phyloP scores from a whole-genome alignment of 1,140 invertebrate species.

The Drosophila novamexicana region DNA sequence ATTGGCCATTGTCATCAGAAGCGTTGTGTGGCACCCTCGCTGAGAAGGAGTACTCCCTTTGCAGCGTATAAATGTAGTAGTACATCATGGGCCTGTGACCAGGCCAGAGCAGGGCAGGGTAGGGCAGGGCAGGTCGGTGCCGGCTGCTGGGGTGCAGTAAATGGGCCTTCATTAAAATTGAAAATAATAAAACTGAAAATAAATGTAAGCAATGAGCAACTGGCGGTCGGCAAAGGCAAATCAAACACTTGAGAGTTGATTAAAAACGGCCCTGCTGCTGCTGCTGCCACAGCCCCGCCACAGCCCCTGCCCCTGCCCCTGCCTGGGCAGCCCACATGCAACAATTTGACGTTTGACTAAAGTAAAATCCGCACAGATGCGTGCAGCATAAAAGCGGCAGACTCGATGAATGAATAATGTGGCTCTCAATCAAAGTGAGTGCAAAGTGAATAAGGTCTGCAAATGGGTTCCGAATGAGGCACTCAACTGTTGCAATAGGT shows the following conservation, averaged over 20 bases:
- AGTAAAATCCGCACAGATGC: constrained; percentile 70
- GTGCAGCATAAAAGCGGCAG: constrained; percentile 41
- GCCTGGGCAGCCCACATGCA: constrained; percentile 62
- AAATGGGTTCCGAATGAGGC: constrained; percentile 29
- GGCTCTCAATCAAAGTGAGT: constrained; percentile 40
- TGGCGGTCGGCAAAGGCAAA: constrained; percentile 65
- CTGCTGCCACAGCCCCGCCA: not conserved
- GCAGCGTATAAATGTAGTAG: constrained; percentile 26
- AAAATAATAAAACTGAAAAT: constrained; percentile 79
- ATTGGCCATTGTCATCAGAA: constrained; percentile 3
- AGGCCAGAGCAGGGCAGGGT: not conserved
- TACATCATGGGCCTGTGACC: constrained; percentile 56
- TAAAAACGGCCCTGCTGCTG: constrained; percentile 54
- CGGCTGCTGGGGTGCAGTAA: constrained; percentile 58
- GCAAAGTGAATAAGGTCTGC: constrained; percentile 16
- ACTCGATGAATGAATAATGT: constrained; percentile 21
- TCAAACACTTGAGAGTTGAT: constrained; percentile 79
- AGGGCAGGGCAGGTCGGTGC: not conserved
- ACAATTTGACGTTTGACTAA: constrained; percentile 76
- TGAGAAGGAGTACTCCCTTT: constrained; percentile 6
- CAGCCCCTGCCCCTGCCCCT: constrained; percentile 4
- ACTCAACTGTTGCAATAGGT: constrained; percentile 18
- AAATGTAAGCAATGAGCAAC: constrained; percentile 50
- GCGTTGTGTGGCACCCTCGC: constrained; percentile 17
- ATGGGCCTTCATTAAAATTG: constrained; percentile 79